These are phyloP conservation scores for Dimorphilus gyrociliatus DNA, from an alignment of 2,888 invertebrate genomes.

Conservation along the genomic window DNA sequence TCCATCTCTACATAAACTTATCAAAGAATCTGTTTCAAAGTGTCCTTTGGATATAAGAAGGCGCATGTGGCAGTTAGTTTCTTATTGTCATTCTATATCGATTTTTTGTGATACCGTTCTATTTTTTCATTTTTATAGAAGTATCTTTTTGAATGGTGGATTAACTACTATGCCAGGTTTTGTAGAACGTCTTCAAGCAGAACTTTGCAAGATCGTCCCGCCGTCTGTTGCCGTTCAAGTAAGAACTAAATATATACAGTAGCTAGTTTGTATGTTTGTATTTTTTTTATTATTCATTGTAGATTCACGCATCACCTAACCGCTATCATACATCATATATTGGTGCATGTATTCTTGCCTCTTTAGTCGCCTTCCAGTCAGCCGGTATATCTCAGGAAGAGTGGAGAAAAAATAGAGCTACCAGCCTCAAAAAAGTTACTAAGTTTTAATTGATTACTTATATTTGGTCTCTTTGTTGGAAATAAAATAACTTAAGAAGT, in stretches of 20 bases:
- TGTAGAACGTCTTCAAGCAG: slow-evolving; percentile 42
- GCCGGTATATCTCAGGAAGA: slow-evolving; percentile 27
- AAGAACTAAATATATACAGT: slow-evolving; percentile 5
- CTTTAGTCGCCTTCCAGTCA: slow-evolving; percentile 35
- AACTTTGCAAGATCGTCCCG: slow-evolving; percentile 43
- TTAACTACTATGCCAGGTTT: slow-evolving; percentile 44
- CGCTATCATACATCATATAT: slow-evolving; percentile 45
- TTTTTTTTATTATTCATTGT: slow-evolving; percentile 7
- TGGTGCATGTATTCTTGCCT: slow-evolving; percentile 43
- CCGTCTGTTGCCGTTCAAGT: slow-evolving; percentile 42
- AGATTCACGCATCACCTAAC: slow-evolving; percentile 45
- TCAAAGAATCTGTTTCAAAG: slow-evolving; percentile 43
- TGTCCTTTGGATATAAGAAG: slow-evolving; percentile 46
- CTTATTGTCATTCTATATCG: not conserved
- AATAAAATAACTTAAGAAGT: too few species aligned
- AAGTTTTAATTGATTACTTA: too few species aligned
- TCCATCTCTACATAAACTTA: slow-evolving; percentile 43
- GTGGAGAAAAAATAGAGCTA: slow-evolving; percentile 16
- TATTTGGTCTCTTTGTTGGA: too few species aligned
- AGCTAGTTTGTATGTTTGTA: slow-evolving; percentile 2
- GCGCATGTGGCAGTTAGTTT: slow-evolving; percentile 40
- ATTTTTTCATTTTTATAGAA: slow-evolving; percentile 22
- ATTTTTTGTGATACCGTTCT: not conserved
- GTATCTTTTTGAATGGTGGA: slow-evolving; percentile 44
- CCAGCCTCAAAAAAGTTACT: too few species aligned